These are phyloP conservation scores for Pachyramphus minor DNA, from an alignment of 2,113 vertebrate genomes.

Conservation along the genomic window DNA sequence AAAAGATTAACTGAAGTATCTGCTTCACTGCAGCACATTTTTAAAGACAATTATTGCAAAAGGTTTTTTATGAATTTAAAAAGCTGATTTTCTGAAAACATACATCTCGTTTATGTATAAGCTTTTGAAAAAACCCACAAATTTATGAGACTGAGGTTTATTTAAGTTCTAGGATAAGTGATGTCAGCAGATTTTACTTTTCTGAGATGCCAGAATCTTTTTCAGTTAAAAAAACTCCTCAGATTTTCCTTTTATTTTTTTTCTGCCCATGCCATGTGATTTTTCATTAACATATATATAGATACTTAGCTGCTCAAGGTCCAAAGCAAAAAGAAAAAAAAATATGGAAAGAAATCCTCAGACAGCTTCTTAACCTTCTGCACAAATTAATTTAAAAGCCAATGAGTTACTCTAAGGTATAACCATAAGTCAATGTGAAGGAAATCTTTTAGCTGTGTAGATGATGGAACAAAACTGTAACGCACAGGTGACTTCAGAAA, in stretches of 20 bases:
- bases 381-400: conserved; percentile 16
- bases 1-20: not conserved
- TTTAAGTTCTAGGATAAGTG: not conserved
- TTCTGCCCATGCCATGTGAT: not conserved
- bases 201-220: not conserved
- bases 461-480: not conserved
- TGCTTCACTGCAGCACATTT: not conserved
- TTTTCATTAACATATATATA: not conserved
- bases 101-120: not conserved
- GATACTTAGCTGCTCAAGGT: not conserved
- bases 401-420: not conserved
- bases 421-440: conserved; percentile 18
- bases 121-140: not conserved
- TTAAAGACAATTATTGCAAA: not conserved
- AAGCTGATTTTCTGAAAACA: not conserved
- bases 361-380: not conserved
- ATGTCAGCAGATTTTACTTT: not conserved
- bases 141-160: not conserved
- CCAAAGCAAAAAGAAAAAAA: not conserved
- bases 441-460: conserved; percentile 14
- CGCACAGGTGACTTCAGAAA: conserved; percentile 1
- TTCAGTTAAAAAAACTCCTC: not conserved
- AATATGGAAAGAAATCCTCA: not conserved
- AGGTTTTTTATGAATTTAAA: not conserved
- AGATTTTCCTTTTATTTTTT: not conserved